Evolutionary conservation across 2,797 vertebrate genomes (phyloP), one percentile per base, ranked within the genome.

Genomic region (Luscinia luscinia): DNA sequence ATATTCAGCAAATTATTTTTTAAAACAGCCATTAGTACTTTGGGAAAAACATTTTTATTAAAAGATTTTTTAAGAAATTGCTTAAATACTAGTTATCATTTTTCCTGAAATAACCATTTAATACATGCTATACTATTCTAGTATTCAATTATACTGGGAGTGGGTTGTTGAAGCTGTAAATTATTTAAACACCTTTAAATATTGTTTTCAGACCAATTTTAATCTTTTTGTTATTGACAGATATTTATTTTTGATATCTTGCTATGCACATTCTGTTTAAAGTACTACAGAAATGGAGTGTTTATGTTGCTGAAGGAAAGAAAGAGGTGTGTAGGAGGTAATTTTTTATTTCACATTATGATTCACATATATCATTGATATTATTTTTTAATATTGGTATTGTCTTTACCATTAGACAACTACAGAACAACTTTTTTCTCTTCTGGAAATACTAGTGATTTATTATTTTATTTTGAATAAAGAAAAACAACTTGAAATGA

Each of bases 311-410:
- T 49, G 19, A 62, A 66, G 9, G 19, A 73, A 91, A 59, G 17
- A 63, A 75, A 83, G 20, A 82, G 5, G 3, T 40, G 10, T 68
- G 32, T n/a, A 28, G 21, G 45, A 84, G n/a, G 19, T 8, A 34
- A 28, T 52, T 76, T 84, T 75, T 63, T 52, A 43, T 82, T 87
- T 85, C 34, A 36, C 5, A 26, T 81, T 40, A 12, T 36, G 15
- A 36, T 52, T 34, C 0, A 30, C 1, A 1, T 34, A 34, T 54
- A 24, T 62, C 48, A n/a, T 38, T 52, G 3, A 30, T 73, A n/a
- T 15, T 43, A 30, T 27, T 68, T 76, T 58, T 77, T 59, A 76
- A 89, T 15, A 11, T 16, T 69, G 10, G 0, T 52, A 83, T 66
- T 87, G 17, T 58, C 12, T 90, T 82, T 34, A 40, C 6, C 9